These are phyloP conservation scores for Cladorhizidae sp. DNA, from an alignment of 37 sponge, comb jelly and placozoan species.

Conservation along the genomic window DNA sequence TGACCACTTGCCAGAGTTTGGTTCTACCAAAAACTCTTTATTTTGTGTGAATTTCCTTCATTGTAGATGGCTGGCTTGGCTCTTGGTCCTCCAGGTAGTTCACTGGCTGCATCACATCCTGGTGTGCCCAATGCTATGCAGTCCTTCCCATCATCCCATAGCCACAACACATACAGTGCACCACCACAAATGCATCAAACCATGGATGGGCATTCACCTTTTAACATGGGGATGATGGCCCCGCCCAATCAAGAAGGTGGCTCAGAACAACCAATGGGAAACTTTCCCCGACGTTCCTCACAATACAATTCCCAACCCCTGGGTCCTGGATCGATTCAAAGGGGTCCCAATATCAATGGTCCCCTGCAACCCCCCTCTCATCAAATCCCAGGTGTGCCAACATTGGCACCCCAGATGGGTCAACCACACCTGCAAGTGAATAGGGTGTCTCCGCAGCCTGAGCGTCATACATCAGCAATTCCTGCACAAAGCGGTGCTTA, in stretches of 20 bases:
- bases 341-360: no score
- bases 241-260: background rate
- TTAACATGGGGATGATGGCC: background rate
- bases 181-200: background rate
- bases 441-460: no score
- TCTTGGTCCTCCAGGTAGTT: constrained; percentile 13
- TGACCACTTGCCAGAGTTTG: no score
- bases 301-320: background rate
- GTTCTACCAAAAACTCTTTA: no score
- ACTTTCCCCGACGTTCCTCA: constrained; percentile 13
- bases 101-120: background rate
- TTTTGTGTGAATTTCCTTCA: background rate
- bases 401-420: background rate
- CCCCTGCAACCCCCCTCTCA: background rate
- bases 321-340: no score
- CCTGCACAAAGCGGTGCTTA: background rate
- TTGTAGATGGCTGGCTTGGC: constrained; percentile 53
- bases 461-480: background rate
- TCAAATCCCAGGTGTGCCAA: background rate
- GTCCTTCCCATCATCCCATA: background rate
- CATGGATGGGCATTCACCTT: background rate
- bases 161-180: background rate
- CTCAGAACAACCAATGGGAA: background rate
- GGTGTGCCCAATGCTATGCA: constrained; percentile 5
- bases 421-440: background rate